Evolutionary conservation across 2,113 vertebrate species (phyloP).

Genomic region (Columba livia): DNA sequence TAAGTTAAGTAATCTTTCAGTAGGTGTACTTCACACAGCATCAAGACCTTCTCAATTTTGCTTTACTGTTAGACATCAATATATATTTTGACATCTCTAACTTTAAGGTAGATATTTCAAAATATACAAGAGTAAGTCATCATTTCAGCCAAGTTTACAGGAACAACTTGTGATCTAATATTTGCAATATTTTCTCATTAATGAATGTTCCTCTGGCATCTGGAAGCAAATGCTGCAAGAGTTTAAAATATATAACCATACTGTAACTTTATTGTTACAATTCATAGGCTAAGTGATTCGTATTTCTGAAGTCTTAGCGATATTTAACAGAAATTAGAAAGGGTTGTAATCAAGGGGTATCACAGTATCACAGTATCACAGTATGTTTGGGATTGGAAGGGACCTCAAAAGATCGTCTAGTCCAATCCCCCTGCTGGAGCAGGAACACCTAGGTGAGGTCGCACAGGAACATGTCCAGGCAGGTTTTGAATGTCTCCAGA

Average conservation of each 20-base stretch:
- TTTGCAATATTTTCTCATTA: constrained; percentile 39
- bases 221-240: constrained; percentile 17
- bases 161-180: not conserved
- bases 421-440: too few species aligned
- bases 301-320: not conserved
- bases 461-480: too few species aligned
- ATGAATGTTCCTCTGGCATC: constrained; percentile 29
- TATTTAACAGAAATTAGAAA: constrained; percentile 18
- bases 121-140: not conserved
- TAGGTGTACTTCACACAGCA: not conserved
- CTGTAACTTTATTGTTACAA: constrained; percentile 23
- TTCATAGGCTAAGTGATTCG: not conserved
- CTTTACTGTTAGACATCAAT: not conserved
- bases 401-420: too few species aligned
- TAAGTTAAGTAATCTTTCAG: not conserved
- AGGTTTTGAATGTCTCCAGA: too few species aligned
- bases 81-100: not conserved
- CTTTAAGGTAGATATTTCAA: not conserved
- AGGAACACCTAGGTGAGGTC: too few species aligned
- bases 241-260: not conserved
- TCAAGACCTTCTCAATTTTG: not conserved
- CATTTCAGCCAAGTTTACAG: not conserved
- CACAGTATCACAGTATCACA: too few species aligned
- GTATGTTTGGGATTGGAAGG: too few species aligned
- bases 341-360: not conserved